Base-by-base conservation (phyloP, 2,888 invertebrate genomes). In the Epinotia nisella region DNA sequence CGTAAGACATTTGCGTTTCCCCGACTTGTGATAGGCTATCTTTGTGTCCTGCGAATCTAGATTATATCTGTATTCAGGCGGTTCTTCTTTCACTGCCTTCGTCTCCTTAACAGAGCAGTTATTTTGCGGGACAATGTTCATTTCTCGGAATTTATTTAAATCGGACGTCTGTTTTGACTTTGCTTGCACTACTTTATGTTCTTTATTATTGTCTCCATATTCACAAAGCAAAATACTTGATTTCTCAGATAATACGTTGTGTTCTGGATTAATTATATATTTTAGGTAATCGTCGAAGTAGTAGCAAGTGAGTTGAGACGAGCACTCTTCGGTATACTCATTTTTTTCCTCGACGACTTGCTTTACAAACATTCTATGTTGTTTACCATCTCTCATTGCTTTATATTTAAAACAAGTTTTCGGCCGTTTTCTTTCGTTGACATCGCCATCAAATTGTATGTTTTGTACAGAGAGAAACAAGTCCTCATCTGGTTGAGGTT, bases 361-460 rank as follows among this genome's bases (percentile, higher is more conserved):
- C 76, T 91, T 92, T 0, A 93, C 87, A 75, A 93, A 93, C 92
- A 93, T 91, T 78, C 93, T 82, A 69, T 93, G 93, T 75, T 83
- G 85, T 59, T 81, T 86, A 10, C 81, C 81, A 69, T 83, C 82
- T 0, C 81, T 79, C 9, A 82, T 76, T 5, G 83, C 85, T 81
- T 89, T 92, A 76, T 89, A 93, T 80, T 93, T 93, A 65, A 92
- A 93, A 75, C 89, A 87, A 4, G 90, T 88, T 59, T 88, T 82
- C 0, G 85, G 85, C 76, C 85, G 85, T 75, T 85, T 89, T 0
- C 78, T 79, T 71, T 86, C 83, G 21, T 87, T 83, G 1, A 81
- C 75, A 17, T 87, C 82, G 1, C 93, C 93, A 77, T 87, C 85
- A 73, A 93, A 93, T 76, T 90, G 85, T 53, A 93, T 79, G 21